Evolutionary conservation across 2,113 vertebrate genomes (phyloP).

Genomic region (Galeopterus variegatus): DNA sequence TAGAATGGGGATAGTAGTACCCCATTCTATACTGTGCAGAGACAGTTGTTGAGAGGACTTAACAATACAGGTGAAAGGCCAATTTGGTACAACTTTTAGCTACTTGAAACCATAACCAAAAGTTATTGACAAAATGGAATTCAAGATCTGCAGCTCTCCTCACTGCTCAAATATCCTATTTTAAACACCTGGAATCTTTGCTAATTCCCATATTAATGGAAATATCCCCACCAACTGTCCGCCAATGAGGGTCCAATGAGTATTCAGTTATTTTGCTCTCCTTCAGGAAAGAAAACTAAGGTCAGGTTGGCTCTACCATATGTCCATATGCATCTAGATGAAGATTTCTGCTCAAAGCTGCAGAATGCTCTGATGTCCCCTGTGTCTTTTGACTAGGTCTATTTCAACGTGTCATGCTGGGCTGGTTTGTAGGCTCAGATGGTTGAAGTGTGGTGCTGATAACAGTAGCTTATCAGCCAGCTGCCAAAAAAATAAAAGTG

Average conservation of each 20-base stretch:
- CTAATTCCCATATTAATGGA: neutral
- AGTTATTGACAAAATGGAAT: conserved; percentile 44
- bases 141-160: neutral
- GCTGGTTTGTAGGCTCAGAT: neutral
- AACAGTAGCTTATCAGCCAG: too few species aligned
- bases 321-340: neutral
- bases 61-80: neutral
- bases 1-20: neutral
- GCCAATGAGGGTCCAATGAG: neutral
- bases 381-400: neutral
- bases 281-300: conserved; percentile 45
- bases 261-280: conserved; percentile 28
- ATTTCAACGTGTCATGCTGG: neutral
- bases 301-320: neutral
- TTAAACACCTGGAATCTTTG: conserved; percentile 10
- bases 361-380: neutral
- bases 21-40: neutral
- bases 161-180: neutral
- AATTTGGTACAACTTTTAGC: neutral
- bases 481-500: neutral
- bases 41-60: neutral
- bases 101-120: conserved; percentile 34
- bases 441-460: too few species aligned
- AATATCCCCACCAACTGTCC: neutral
- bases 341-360: conserved; percentile 7